Evolutionary conservation across 1,140 invertebrate species (phyloP).

Genomic region (Musca domestica): DNA sequence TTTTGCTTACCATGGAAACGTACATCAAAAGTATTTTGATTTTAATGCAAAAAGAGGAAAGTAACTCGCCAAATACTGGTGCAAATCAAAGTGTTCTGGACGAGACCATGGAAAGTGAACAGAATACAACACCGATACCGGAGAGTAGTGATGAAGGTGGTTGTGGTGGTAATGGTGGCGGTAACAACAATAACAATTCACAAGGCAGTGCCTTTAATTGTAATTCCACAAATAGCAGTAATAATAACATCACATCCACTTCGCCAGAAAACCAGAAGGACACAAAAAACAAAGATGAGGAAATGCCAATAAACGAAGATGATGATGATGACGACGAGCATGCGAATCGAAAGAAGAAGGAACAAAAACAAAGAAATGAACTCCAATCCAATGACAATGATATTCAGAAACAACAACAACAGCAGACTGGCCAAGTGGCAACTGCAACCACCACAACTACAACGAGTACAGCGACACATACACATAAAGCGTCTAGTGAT

Average conservation of each 20-base stretch:
- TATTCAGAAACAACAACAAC: neutral
- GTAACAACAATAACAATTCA: neutral
- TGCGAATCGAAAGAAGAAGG: too few species aligned
- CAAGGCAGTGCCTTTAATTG: constrained; percentile 18
- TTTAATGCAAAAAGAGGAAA: constrained; percentile 43
- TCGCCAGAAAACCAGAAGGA: neutral
- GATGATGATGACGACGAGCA: neutral
- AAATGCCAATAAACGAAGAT: neutral
- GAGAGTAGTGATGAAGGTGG: constrained; percentile 20
- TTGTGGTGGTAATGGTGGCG: neutral
- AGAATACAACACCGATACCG: constrained; percentile 25
- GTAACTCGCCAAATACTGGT: constrained; percentile 18
- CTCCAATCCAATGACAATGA: neutral
- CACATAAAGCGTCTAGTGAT: neutral
- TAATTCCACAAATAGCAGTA: neutral
- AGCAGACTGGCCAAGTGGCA: neutral
- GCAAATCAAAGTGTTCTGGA: neutral
- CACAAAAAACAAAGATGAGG: neutral
- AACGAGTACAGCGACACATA: constrained; percentile 4
- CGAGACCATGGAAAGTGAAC: constrained; percentile 16
- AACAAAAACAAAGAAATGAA: too few species aligned
- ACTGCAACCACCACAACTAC: neutral
- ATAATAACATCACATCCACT: neutral
- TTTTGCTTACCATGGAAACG: constrained; percentile 45
- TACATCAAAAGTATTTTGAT: constrained; percentile 48